phyloP scores from a whole-genome alignment of 2,797 vertebrate genomes.

The Dryobates pubescens region DNA sequence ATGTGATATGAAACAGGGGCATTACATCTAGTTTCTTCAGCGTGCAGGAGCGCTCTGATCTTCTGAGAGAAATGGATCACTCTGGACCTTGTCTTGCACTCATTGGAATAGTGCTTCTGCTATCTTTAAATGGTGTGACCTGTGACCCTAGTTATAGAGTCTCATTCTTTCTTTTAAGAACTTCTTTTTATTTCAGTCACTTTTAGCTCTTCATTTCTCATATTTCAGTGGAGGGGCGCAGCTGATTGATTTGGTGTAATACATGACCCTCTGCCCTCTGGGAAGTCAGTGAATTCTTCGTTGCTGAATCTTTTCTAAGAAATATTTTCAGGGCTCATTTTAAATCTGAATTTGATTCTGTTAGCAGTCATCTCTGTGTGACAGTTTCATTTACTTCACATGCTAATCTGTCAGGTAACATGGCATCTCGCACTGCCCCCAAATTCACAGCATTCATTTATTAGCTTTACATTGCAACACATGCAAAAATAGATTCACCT shows the following conservation, averaged over 20 bases:
- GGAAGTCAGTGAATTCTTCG: slow-evolving; percentile 24
- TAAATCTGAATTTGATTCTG: slow-evolving; percentile 57
- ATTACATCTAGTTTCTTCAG: not conserved
- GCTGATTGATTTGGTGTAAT: slow-evolving; percentile 55
- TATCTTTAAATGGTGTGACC: slow-evolving; percentile 17
- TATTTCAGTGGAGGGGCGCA: slow-evolving; percentile 9
- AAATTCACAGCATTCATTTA: slow-evolving; percentile 17
- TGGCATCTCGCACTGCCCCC: not conserved
- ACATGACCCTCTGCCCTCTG: slow-evolving; percentile 23
- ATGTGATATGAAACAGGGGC: not conserved
- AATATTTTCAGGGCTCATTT: slow-evolving; percentile 41
- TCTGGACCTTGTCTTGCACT: not conserved
- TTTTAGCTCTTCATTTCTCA: slow-evolving; percentile 27
- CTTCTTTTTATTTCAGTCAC: slow-evolving; percentile 27
- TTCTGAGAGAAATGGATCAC: slow-evolving; percentile 18
- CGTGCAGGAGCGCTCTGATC: not conserved
- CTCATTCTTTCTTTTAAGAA: slow-evolving; percentile 15
- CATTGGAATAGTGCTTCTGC: not conserved
- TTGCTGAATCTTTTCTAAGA: slow-evolving; percentile 17
- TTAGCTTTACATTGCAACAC: slow-evolving; percentile 20
- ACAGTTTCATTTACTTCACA: slow-evolving; percentile 52
- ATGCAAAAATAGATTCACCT: slow-evolving; percentile 14
- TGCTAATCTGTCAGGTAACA: slow-evolving; percentile 42
- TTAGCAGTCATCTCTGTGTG: slow-evolving; percentile 19
- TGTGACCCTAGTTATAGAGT: not conserved